Conservation (phyloP, 2,113 vertebrate species). For the Oncorhynchus keta region DNA sequence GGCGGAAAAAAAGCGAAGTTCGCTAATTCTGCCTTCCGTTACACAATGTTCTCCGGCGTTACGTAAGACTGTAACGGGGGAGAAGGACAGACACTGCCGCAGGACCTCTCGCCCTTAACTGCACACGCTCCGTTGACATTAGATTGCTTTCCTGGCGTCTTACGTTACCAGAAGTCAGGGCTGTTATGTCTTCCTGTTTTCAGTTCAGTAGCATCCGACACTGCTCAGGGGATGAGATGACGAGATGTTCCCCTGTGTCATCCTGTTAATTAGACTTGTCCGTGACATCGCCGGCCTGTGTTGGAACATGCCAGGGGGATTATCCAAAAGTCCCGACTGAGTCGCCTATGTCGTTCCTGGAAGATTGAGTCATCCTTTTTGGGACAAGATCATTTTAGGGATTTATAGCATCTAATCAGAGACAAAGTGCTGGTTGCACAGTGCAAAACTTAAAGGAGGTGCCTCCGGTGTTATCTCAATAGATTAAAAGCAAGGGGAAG, state of each 20-base stretch:
- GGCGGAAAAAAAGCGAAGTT: background rate
- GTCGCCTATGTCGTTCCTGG: background rate
- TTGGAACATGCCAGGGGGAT: slow-evolving; percentile 10
- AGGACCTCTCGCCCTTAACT: slow-evolving; percentile 25
- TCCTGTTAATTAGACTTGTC: slow-evolving; percentile 10
- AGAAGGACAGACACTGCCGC: slow-evolving; percentile 32
- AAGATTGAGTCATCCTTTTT: slow-evolving; percentile 22
- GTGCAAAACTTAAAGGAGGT: too few relatives aligned
- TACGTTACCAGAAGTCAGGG: background rate
- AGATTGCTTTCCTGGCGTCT: background rate
- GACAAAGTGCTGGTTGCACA: background rate
- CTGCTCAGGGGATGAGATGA: background rate
- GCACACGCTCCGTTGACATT: slow-evolving; percentile 11
- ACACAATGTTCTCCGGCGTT: background rate
- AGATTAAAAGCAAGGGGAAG: too few relatives aligned
- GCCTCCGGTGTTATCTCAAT: too few relatives aligned
- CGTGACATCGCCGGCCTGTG: slow-evolving; percentile 30
- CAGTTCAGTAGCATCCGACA: too few relatives aligned
- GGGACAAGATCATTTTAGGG: background rate
- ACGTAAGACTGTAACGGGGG: background rate
- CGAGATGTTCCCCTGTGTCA: slow-evolving; percentile 25
- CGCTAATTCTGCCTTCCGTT: background rate
- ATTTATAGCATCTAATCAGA: background rate
- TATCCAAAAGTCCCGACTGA: background rate
- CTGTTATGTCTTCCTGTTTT: too few relatives aligned